Base-by-base conservation (phyloP, 2,113 vertebrate genomes). In the Dasyornis broadbenti region DNA sequence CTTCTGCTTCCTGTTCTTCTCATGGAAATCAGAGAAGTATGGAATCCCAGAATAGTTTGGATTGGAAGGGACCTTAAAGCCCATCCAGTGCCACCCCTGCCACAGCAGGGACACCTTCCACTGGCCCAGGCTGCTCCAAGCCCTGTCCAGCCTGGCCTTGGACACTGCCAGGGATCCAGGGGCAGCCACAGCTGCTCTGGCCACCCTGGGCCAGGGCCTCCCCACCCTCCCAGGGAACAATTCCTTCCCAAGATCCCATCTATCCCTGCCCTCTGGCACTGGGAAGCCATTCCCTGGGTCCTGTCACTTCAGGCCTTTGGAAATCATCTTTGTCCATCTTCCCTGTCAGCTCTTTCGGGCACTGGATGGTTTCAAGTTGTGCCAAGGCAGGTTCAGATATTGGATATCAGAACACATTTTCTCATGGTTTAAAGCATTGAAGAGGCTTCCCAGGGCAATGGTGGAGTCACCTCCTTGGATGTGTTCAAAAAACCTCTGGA, bases 21-120 rank as follows among this genome's bases (percentile, higher is more conserved):
- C 17, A 3, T 35, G 52, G 31, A 66, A 50, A 68, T 26, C 23
- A 49, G 30, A 82, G 14, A 47, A 33, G 57, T 24, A 49, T 6
- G 10, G 42, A 65, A 20, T 42, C 31, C 17, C 20, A 17, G 44
- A 30, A 11, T 37, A 2, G 37, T 26, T 42, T 68, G 26, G 7
- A 37, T 7, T 20, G 71, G 27, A 6, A 68, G 31, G 1, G 4
- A 42, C 9, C 4, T 66, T 1, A 40, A 35, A 57, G 2, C 1
- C 1, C 52, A 42, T 9, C 30, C 8, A 7, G 4, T n/a, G 0
- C 22, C 80, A 40, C 12, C 37, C 31, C 37, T 52, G 37, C 80
- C 80, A 31, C 26, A 56, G 45, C 57, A 83, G 68, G 33, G 69
- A 54, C 83, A 52, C 14, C 37, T 68, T 0, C 82, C 44, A 42